Base-by-base conservation (phyloP, 2,888 invertebrate species). In the Trissonchulus latispiculum region DNA sequence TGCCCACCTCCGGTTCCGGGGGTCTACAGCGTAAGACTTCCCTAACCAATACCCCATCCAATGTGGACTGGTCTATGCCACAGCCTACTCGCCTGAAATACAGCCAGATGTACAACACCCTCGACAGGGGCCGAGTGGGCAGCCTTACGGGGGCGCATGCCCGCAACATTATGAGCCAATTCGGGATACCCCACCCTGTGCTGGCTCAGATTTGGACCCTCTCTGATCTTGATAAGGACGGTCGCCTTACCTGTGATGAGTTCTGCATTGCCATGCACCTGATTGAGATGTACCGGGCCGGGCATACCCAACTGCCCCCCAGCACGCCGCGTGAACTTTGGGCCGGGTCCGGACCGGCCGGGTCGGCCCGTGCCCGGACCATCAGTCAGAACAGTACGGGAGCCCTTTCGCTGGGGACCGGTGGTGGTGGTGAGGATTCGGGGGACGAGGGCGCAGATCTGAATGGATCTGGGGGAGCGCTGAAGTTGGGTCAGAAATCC, bases 181-280 rank as follows among this genome's bases (percentile, higher is more conserved):
- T 95, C 2, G 90, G 94, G 75, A 87, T 99, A 75, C 91, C 95
- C 1, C 95, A 96, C 82, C 87, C 88, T 37, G 88, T 91, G 67
- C 86, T 99, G 35, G 97, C 97, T n/a, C 92, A 93, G 85, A 93
- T 99, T 77, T 97, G 96, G 97, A 90, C 90, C 1, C 85, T 97
- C 33, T 88, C 96, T 0, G 97, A 97, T 84, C 89, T 95, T 83
- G 95, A 96, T 84, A 88, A 90, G 0, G 97, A 99, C 83, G 99
- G 99, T 0, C 90, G 92, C 73, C 86, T 99, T 2, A 92, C 93
- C 23, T 93, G 93, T 80, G 97, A 99, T 81, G 97, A 99, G 85
- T 99, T 99, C 83, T 94, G 96, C 15, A 86, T 99, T 73, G 96
- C 99, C 0, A 92, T 97, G 92, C 94, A 95, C 83, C 85, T 99